A percentile compares a stretch with the other conserved stretches of the same genome.
Conservation (phyloP, 2,888 invertebrate species). For the Coleophora flavipennella region DNA sequence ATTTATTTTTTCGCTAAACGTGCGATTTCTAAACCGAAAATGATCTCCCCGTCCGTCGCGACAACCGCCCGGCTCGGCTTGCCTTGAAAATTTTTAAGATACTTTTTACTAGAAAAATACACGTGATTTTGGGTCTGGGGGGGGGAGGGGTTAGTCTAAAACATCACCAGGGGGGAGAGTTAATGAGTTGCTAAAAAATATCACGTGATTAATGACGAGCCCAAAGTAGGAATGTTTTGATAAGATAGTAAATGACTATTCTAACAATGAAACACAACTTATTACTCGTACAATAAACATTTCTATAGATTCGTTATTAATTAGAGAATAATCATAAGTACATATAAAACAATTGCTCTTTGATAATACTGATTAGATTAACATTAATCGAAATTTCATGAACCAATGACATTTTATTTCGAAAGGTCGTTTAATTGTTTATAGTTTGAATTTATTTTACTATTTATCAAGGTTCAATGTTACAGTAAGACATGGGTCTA, state of each 20-base stretch:
- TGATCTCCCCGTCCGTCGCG: no score
- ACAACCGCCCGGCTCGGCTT: no score
- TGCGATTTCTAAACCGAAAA: no score
- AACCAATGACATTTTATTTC: conserved; percentile 11
- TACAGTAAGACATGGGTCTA: no score
- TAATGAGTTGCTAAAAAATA: no score
- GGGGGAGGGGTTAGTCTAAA: no score
- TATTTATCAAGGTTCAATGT: not conserved
- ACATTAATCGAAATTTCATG: conserved; percentile 15
- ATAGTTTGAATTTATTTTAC: not conserved
- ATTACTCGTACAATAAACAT: conserved; percentile 2
- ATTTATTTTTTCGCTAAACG: no score
- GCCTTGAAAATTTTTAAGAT: no score
- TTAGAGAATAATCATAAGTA: conserved; percentile 1
- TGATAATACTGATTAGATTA: conserved; percentile 30
- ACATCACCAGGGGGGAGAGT: no score
- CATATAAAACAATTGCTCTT: conserved; percentile 12
- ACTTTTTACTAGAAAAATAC: no score
- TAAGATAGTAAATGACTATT: conserved; percentile 7
- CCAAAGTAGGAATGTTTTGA: conserved; percentile 14
- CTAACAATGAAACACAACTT: conserved; percentile 1
- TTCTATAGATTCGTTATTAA: conserved; percentile 5
- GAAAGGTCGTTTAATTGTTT: conserved; percentile 14
- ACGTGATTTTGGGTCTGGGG: no score
- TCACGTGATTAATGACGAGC: no score